phyloP scores from a whole-genome alignment of 1,140 invertebrate species.

The roundworm (Caenorhabditis elegans) region DNA sequence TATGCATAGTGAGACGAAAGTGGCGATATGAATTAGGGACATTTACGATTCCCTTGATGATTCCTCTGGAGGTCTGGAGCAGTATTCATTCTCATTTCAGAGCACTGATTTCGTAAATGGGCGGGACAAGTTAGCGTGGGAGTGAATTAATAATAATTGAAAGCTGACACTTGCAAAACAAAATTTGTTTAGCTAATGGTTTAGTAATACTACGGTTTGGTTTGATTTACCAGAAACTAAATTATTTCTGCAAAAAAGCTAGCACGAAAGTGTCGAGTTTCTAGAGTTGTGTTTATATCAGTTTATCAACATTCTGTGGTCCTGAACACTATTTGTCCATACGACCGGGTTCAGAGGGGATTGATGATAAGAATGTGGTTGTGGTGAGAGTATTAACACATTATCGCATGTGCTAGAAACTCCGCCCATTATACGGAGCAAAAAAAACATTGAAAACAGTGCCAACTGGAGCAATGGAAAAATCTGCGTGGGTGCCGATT shows the following conservation, averaged over 20 bases:
- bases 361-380: background rate
- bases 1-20: constrained; percentile 22
- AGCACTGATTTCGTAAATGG: background rate
- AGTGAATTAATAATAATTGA: no score
- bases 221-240: background rate
- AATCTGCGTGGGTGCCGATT: constrained; percentile 19
- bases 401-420: background rate
- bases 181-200: background rate
- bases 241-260: background rate
- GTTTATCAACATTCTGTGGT: background rate
- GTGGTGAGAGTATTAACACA: constrained; percentile 9
- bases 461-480: background rate
- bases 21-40: constrained; percentile 32
- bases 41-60: constrained; percentile 33
- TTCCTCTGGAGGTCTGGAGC: background rate
- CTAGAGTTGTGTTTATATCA: background rate
- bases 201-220: background rate
- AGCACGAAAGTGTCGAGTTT: background rate
- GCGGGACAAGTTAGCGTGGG: background rate
- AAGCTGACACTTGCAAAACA: background rate
- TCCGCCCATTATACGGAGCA: background rate
- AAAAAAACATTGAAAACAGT: background rate
- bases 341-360: background rate
- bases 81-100: constrained; percentile 12
- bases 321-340: background rate